Percentiles rank a stretch among this genome's conserved stretches.
Evolutionary conservation across 2,113 vertebrate species (phyloP).

Genomic region (Phalacrocorax aristotelis): DNA sequence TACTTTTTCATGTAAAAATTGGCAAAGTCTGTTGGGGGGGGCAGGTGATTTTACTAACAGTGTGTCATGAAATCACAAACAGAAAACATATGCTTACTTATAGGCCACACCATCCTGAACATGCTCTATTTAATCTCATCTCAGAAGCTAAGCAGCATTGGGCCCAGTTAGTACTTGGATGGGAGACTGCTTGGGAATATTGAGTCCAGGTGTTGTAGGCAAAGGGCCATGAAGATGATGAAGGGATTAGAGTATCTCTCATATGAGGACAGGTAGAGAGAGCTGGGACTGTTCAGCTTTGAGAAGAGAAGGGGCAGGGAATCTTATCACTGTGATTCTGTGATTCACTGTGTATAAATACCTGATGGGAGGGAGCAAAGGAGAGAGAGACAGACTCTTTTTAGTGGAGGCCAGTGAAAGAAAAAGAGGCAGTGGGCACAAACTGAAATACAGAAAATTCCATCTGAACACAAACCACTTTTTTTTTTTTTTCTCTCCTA

Average conservation of each 20-base stretch:
- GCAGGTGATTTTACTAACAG: background rate
- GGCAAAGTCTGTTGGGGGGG: background rate
- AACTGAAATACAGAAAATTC: too few species aligned
- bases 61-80: background rate
- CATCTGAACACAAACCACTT: too few species aligned
- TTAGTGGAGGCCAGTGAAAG: too few species aligned
- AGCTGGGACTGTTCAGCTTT: background rate
- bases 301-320: background rate
- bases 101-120: background rate
- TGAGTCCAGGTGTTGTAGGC: background rate
- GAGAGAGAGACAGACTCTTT: too few species aligned
- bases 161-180: background rate
- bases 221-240: background rate
- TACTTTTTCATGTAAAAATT: background rate
- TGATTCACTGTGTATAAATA: too few species aligned
- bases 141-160: background rate
- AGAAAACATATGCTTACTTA: background rate
- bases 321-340: too few species aligned
- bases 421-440: too few species aligned
- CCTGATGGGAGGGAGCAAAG: too few species aligned
- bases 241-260: background rate
- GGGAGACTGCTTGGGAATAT: background rate
- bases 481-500: too few species aligned
- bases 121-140: background rate
- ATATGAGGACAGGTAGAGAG: background rate